Evolutionary conservation across 2,797 vertebrate genomes (phyloP).

Genomic region (Anisognathus igniventris): DNA sequence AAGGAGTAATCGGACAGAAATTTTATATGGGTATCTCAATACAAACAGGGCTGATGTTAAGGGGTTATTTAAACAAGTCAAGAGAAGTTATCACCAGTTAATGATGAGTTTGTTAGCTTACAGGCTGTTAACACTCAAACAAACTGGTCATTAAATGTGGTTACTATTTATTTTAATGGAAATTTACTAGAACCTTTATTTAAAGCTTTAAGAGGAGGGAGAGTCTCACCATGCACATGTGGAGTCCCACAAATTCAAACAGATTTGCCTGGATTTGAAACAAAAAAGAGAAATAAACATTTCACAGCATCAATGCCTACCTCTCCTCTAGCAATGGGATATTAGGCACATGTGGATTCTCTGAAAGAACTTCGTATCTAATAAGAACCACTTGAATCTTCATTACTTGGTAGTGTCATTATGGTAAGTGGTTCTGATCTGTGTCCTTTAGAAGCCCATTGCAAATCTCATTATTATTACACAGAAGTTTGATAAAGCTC

Average conservation of each 20-base stretch:
- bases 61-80: slow-evolving; percentile 69
- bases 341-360: slow-evolving; percentile 53
- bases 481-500: slow-evolving; percentile 66
- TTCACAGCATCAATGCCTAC: slow-evolving; percentile 16
- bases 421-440: slow-evolving; percentile 70
- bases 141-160: slow-evolving; percentile 77
- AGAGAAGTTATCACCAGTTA: slow-evolving; percentile 77
- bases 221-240: slow-evolving; percentile 16
- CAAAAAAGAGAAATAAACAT: slow-evolving; percentile 16
- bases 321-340: slow-evolving; percentile 39
- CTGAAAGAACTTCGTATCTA: slow-evolving; percentile 60
- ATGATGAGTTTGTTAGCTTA: slow-evolving; percentile 77
- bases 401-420: slow-evolving; percentile 75
- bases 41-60: slow-evolving; percentile 56
- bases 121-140: slow-evolving; percentile 81
- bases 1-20: background rate
- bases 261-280: slow-evolving; percentile 33
- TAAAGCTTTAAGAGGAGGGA: slow-evolving; percentile 68
- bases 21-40: slow-evolving; percentile 27
- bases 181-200: slow-evolving; percentile 73
- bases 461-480: slow-evolving; percentile 70
- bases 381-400: slow-evolving; percentile 76
- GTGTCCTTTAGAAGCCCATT: slow-evolving; percentile 62
- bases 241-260: slow-evolving; percentile 50
- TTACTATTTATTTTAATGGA: slow-evolving; percentile 74